A percentile compares a stretch with the other conserved stretches of the same genome.
phyloP scores from a whole-genome alignment of 2,888 invertebrate species.

The Eupithecia vulgata region DNA sequence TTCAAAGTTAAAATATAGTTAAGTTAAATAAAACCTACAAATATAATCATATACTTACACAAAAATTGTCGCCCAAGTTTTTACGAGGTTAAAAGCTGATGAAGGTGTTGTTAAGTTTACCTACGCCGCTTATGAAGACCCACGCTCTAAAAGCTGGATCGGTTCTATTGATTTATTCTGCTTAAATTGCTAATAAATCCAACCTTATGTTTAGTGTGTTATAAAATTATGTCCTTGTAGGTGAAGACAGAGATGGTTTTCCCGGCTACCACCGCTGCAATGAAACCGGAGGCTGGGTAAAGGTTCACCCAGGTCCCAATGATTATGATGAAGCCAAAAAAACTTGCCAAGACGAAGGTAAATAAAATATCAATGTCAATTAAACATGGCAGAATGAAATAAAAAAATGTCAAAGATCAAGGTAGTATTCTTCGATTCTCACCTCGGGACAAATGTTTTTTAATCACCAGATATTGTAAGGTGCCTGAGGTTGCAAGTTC shows the following conservation, averaged over 20 bases:
- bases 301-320: background rate
- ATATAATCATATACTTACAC: too few relatives aligned
- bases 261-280: constrained; percentile 7
- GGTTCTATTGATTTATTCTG: background rate
- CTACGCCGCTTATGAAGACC: too few relatives aligned
- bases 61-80: too few relatives aligned
- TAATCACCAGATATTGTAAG: too few relatives aligned
- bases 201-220: too few relatives aligned
- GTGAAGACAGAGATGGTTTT: background rate
- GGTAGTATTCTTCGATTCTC: too few relatives aligned
- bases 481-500: background rate
- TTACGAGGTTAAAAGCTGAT: too few relatives aligned
- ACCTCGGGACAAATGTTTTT: too few relatives aligned
- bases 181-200: background rate
- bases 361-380: background rate
- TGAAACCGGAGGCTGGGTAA: constrained; percentile 3
- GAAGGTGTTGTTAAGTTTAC: too few relatives aligned
- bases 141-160: background rate
- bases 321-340: constrained; percentile 8
- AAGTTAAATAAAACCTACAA: too few relatives aligned
- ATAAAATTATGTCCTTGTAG: background rate
- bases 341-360: constrained; percentile 1
- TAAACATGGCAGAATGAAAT: background rate
- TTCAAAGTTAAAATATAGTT: too few relatives aligned
- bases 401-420: background rate